Conservation (phyloP, 2,888 invertebrate genomes). For the Melanargia galathea region DNA sequence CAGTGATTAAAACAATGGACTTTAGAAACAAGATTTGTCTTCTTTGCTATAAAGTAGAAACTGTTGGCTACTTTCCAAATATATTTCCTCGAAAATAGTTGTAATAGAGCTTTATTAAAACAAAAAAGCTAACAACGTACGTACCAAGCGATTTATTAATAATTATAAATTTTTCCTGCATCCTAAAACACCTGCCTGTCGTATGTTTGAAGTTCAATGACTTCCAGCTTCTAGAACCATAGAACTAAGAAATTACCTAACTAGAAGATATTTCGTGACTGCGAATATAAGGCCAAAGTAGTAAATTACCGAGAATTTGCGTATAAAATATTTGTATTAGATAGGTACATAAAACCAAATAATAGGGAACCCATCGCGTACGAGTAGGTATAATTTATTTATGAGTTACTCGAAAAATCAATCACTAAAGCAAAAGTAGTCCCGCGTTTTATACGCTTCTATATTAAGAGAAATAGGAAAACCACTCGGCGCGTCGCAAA, state of each 20-base stretch:
- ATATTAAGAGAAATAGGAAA: slow-evolving; percentile 34
- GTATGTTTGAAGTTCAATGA: no score
- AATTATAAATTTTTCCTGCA: neutral
- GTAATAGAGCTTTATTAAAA: neutral
- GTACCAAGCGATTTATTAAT: neutral
- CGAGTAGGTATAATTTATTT: no score
- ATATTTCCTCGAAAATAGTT: slow-evolving; percentile 40
- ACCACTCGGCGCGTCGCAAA: slow-evolving; percentile 33
- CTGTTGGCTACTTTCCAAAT: slow-evolving; percentile 42
- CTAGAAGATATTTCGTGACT: no score
- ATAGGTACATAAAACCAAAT: no score
- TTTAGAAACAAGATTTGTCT: slow-evolving; percentile 36
- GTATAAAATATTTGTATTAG: no score
- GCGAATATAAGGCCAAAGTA: no score
- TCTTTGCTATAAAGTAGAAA: slow-evolving; percentile 37
- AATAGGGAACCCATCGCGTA: no score
- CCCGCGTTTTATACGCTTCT: slow-evolving; percentile 2
- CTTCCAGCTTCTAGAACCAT: no score
- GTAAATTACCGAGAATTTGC: no score
- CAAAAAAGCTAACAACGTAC: neutral
- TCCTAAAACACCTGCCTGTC: no score
- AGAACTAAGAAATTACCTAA: no score
- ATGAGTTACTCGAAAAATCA: slow-evolving; percentile 18
- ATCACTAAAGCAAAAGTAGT: slow-evolving; percentile 30
- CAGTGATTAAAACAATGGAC: slow-evolving; percentile 37